These are phyloP conservation scores for Drosophila kuntzei DNA, from an alignment of 2,888 invertebrate genomes.

Conservation along the genomic window DNA sequence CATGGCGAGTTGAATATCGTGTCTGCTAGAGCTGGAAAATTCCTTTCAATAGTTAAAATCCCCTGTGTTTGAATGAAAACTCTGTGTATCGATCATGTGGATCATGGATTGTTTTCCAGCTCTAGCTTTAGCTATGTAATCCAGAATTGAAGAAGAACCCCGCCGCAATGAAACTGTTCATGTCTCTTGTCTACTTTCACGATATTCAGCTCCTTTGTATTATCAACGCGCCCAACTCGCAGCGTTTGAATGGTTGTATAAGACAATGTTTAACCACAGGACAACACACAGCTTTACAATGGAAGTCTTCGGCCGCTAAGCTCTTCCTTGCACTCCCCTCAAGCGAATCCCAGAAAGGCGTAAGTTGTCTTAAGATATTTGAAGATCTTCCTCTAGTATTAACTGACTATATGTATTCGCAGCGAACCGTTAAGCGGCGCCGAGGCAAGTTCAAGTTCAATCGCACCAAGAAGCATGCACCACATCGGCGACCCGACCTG, in stretches of 20 bases:
- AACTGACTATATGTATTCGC: constrained; percentile 14
- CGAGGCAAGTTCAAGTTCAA: constrained; percentile 90
- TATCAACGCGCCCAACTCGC: constrained; percentile 86
- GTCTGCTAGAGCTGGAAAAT: constrained; percentile 67
- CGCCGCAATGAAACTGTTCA: constrained; percentile 49
- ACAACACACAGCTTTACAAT: constrained; percentile 85
- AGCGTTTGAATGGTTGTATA: constrained; percentile 86
- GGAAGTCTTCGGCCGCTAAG: constrained; percentile 87
- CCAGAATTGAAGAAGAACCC: constrained; percentile 35
- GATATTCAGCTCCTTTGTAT: constrained; percentile 86
- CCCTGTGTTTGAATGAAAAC: not conserved
- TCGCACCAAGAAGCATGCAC: constrained; percentile 94
- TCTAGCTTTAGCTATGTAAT: constrained; percentile 46
- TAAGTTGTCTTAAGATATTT: constrained; percentile 80
- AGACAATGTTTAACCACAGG: constrained; percentile 86
- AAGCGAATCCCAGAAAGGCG: constrained; percentile 87
- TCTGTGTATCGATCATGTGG: not conserved
- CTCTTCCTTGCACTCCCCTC: constrained; percentile 87
- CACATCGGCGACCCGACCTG: constrained; percentile 87
- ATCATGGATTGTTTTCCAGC: constrained; percentile 30
- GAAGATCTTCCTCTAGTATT: not conserved
- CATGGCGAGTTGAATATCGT: constrained; percentile 86
- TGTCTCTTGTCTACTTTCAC: constrained; percentile 77
- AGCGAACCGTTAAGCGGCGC: constrained; percentile 84
- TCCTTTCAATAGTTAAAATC: not conserved